A percentile compares a stretch with the other conserved stretches of the same genome.
Conservation (phyloP, 2,113 vertebrate genomes). For the Oreochromis aureus region DNA sequence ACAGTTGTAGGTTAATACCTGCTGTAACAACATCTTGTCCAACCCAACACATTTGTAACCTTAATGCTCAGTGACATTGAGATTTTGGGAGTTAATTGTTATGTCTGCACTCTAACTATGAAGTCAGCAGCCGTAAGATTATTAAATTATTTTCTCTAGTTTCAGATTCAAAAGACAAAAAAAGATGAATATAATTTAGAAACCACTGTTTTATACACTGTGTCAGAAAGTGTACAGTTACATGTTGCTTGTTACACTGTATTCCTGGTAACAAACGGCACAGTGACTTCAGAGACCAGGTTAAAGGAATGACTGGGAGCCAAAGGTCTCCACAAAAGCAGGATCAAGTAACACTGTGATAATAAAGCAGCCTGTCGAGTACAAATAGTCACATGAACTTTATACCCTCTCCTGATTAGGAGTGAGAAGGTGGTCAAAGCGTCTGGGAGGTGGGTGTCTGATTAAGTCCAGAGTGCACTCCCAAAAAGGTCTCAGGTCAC, state of each 20-base stretch:
- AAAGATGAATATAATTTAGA: background rate
- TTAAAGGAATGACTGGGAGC: background rate
- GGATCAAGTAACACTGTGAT: background rate
- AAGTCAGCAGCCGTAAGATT: background rate
- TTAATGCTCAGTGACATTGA: background rate
- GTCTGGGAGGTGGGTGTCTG: background rate
- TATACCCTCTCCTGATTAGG: background rate
- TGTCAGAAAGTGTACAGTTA: background rate
- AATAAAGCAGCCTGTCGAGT: background rate
- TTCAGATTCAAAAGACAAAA: background rate
- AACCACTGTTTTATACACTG: background rate
- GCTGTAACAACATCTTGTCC: background rate
- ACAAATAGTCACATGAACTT: conserved; percentile 9
- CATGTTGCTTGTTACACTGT: background rate
- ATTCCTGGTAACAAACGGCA: background rate
- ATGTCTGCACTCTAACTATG: background rate
- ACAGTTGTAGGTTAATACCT: background rate
- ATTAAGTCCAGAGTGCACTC: background rate
- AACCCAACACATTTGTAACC: background rate
- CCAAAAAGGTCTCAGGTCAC: conserved; percentile 6
- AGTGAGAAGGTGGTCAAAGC: background rate
- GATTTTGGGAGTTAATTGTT: background rate
- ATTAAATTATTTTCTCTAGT: background rate
- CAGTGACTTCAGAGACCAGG: background rate
- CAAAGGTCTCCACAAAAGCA: background rate